Base-by-base conservation (phyloP, 2,888 invertebrate genomes). In the Helobdella robusta region DNA sequence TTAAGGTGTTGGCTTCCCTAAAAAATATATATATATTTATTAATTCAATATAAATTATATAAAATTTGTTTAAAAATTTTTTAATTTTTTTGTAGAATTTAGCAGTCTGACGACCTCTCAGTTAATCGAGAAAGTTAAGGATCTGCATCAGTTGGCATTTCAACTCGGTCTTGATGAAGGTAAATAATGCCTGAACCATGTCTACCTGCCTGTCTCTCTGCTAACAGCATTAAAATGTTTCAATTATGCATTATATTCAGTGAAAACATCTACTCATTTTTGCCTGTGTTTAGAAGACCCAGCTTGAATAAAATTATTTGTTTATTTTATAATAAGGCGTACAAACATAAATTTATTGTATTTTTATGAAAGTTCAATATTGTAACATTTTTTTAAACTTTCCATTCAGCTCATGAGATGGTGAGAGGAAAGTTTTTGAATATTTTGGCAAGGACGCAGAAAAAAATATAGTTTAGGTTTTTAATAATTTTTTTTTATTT, bases 391-490 rank as follows among this genome's bases (percentile, higher is more conserved):
- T n/a, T n/a, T n/a, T n/a, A n/a, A n/a, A n/a, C 62, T 63, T 69
- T 46, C 56, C 61, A 73, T 75, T 48, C 75, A 79, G 88, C 92
- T 0, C 90, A 91, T 78, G 94, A 95, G 83, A 91, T 95, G 88
- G 93, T 93, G 0, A 83, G 94, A 73, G 94, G 93, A 48, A 92
- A 92, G 82, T 90, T 92, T 80, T 83, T 95, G 70, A 90, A 92
- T 77, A 89, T 95, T 62, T 74, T 84, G 65, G 74, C 77, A 65
- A 76, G 74, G 66, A 73, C 73, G 5, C 73, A 74, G 59, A 66
- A 68, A 60, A n/a, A n/a, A n/a, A n/a, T n/a, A n/a, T n/a, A n/a
- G n/a, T n/a, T n/a, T n/a, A n/a, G n/a, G 11, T 40, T 40, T 40
- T 40, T 15, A 40, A 40, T n/a, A 40, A 40, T 15, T 40, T 40